Conservation (phyloP, 2,113 vertebrate genomes). For the Xiphorhynchus elegans region DNA sequence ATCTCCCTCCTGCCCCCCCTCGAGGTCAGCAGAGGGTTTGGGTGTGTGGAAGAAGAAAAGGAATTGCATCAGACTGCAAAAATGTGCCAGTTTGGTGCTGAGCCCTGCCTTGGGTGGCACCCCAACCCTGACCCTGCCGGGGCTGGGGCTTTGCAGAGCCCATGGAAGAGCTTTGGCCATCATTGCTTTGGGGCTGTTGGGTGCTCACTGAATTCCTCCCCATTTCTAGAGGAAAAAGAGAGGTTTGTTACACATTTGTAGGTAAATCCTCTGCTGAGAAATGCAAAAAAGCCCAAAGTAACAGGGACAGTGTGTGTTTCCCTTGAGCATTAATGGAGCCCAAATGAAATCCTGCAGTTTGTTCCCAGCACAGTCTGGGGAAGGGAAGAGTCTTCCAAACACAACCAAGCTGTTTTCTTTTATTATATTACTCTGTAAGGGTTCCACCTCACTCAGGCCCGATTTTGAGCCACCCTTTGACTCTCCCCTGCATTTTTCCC, state of each 20-base stretch:
- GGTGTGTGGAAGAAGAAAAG: slow-evolving; percentile 3
- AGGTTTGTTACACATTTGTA: rapidly evolving
- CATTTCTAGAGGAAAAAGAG: too few species aligned
- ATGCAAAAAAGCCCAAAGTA: background rate
- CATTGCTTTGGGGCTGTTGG: background rate
- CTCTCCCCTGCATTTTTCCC: background rate
- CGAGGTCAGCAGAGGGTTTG: background rate
- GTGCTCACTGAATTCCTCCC: background rate
- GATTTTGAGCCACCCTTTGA: background rate
- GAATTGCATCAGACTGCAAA: background rate
- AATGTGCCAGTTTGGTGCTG: too few species aligned
- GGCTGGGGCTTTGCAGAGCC: background rate
- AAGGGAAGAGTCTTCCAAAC: background rate
- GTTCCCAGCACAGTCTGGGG: background rate
- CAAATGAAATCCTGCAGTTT: background rate
- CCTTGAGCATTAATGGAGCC: background rate
- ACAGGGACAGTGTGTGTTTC: background rate
- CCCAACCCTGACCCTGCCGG: too few species aligned
- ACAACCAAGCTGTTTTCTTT: background rate
- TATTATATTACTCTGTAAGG: background rate
- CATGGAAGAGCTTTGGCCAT: background rate
- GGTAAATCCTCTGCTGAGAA: background rate
- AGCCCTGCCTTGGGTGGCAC: too few species aligned
- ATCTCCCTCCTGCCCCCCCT: background rate
- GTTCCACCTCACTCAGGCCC: background rate